phyloP scores from a whole-genome alignment of 1,140 invertebrate species.

The Bombus confusus region DNA sequence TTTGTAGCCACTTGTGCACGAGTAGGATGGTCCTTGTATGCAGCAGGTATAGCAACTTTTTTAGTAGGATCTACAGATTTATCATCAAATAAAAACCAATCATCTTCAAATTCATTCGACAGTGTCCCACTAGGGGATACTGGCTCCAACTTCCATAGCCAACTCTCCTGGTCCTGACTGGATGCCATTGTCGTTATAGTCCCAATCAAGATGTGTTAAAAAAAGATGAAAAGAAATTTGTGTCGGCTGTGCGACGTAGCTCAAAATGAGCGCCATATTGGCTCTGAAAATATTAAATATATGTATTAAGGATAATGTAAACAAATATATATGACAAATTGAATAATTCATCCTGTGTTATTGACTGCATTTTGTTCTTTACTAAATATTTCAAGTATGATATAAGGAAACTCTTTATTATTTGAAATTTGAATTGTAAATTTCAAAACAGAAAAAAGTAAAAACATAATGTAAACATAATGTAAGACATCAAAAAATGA shows the following conservation, averaged over 20 bases:
- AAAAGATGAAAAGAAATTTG: constrained; percentile 72
- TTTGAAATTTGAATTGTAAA: neutral
- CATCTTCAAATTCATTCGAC: constrained; percentile 67
- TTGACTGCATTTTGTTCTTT: neutral
- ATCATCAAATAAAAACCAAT: constrained; percentile 72
- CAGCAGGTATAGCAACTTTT: constrained; percentile 60
- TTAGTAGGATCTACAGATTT: constrained; percentile 65
- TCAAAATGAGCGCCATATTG: constrained; percentile 76
- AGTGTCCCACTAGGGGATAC: constrained; percentile 78
- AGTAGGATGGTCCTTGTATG: constrained; percentile 70
- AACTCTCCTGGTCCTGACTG: constrained; percentile 73
- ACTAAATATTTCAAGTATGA: neutral
- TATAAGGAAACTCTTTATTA: neutral
- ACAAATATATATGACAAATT: neutral
- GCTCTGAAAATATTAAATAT: constrained; percentile 68
- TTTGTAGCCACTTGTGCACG: constrained; percentile 77
- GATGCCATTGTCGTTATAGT: constrained; percentile 68
- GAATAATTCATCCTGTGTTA: neutral
- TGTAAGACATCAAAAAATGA: neutral
- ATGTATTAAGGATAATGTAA: neutral
- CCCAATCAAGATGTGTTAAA: constrained; percentile 68
- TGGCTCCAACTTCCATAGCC: constrained; percentile 81
- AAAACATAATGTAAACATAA: neutral
- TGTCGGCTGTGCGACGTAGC: constrained; percentile 76
- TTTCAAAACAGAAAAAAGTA: neutral